Percentiles rank a stretch among this genome's conserved stretches.
These are phyloP conservation scores for Megathymus violae DNA, from an alignment of 1,140 invertebrate species.

Conservation along the genomic window DNA sequence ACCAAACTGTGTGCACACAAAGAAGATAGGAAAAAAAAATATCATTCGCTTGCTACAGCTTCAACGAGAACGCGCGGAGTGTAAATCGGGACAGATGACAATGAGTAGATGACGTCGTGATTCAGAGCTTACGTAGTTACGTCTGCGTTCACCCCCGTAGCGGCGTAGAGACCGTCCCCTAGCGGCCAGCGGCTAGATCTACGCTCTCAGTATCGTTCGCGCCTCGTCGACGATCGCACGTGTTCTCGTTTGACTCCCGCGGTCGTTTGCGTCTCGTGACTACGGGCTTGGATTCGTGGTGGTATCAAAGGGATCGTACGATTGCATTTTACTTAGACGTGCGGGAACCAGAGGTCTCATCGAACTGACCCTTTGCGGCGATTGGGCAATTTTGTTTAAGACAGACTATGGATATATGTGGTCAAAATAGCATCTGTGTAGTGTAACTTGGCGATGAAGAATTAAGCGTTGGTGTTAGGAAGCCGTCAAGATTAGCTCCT, in stretches of 20 bases:
- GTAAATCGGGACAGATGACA: constrained; percentile 19
- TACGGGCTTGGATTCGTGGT: constrained; percentile 48
- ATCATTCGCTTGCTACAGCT: constrained; percentile 6
- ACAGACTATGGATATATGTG: constrained; percentile 48
- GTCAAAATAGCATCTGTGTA: constrained; percentile 46
- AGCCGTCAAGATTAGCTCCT: constrained; percentile 74
- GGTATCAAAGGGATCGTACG: constrained; percentile 44
- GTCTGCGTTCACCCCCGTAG: constrained; percentile 59
- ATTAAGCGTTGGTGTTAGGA: constrained; percentile 39
- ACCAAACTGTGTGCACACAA: not conserved
- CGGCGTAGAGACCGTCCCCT: constrained; percentile 52
- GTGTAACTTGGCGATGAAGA: constrained; percentile 63
- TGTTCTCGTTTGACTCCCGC: constrained; percentile 26
- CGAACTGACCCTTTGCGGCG: constrained; percentile 14
- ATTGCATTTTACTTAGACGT: constrained; percentile 64
- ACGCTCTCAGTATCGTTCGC: constrained; percentile 59
- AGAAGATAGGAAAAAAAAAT: not conserved
- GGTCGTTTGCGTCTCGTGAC: constrained; percentile 42
- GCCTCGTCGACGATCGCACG: constrained; percentile 55
- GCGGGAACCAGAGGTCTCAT: constrained; percentile 41
- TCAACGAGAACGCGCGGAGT: constrained; percentile 3
- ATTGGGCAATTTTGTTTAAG: constrained; percentile 29
- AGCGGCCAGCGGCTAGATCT: constrained; percentile 44
- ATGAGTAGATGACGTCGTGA: constrained; percentile 35
- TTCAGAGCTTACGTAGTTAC: constrained; percentile 53